Conservation (phyloP, 1,140 invertebrate genomes). For the Sarcophaga peregrina region DNA sequence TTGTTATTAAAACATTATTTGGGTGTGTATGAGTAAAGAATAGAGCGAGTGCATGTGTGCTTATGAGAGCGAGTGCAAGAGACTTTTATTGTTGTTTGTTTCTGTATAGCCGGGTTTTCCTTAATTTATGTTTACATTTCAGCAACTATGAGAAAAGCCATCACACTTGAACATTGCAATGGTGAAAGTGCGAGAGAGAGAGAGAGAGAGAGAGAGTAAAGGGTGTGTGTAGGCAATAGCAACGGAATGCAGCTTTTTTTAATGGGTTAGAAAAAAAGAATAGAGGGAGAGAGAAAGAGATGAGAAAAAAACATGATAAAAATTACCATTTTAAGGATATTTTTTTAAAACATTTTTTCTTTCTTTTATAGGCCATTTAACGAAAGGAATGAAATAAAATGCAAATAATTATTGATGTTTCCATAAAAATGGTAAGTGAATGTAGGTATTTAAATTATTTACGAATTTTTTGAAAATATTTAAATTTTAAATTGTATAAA, state of each 20-base stretch:
- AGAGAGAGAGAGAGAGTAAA: neutral
- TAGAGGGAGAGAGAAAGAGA: no score
- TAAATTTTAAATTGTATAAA: neutral
- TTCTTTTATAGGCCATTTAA: neutral
- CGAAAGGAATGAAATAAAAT: neutral
- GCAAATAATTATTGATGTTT: neutral
- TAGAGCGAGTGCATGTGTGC: no score
- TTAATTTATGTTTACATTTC: slow-evolving; percentile 16
- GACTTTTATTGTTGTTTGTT: slow-evolving; percentile 3
- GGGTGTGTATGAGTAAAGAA: neutral
- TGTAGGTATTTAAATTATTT: no score
- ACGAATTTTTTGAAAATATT: no score
- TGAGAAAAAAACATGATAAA: neutral
- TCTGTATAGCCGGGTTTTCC: slow-evolving; percentile 11
- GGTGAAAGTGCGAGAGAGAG: neutral
- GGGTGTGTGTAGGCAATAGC: neutral
- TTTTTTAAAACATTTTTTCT: neutral
- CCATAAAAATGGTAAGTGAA: neutral
- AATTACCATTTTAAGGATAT: slow-evolving; percentile 6
- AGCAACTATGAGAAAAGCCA: neutral
- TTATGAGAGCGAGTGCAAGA: neutral
- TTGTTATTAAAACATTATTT: no score
- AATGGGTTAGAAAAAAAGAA: neutral
- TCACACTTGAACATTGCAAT: no score
- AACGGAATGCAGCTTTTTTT: slow-evolving; percentile 21